Percentiles rank a stretch among this genome's conserved stretches.
These are phyloP conservation scores for Rhizomys pruinosus DNA, from an alignment of 2,113 vertebrate genomes.

Conservation along the genomic window DNA sequence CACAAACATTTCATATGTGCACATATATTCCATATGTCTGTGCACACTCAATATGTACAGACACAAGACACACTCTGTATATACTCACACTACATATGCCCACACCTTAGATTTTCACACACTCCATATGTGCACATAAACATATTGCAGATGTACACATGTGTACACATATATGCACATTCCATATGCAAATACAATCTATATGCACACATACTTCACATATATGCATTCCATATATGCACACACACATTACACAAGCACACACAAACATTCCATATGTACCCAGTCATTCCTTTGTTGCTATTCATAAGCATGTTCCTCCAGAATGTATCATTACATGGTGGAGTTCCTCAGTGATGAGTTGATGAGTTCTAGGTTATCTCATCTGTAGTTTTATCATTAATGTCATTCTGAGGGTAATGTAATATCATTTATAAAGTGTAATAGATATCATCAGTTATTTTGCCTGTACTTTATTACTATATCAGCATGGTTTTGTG, in stretches of 20 bases:
- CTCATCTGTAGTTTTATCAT: neutral
- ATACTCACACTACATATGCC: neutral
- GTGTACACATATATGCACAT: neutral
- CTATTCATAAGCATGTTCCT: neutral
- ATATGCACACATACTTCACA: no score
- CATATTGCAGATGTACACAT: neutral
- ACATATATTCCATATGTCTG: neutral
- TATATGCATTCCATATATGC: rapidly evolving
- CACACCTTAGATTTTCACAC: neutral
- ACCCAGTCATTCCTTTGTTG: neutral
- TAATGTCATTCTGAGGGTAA: neutral
- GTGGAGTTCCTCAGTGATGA: neutral
- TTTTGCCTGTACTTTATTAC: neutral
- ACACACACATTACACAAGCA: no score
- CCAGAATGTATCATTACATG: neutral
- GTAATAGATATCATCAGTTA: neutral
- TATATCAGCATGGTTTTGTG: neutral
- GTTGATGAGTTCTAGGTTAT: neutral
- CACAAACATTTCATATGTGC: no score
- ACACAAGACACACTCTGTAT: neutral
- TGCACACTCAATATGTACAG: neutral
- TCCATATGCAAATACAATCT: no score
- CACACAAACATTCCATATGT: rapidly evolving
- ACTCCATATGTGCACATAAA: neutral
- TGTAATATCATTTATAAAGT: neutral